phyloP scores from a whole-genome alignment of 2,888 invertebrate species.

The Entomobrya multifasciata region DNA sequence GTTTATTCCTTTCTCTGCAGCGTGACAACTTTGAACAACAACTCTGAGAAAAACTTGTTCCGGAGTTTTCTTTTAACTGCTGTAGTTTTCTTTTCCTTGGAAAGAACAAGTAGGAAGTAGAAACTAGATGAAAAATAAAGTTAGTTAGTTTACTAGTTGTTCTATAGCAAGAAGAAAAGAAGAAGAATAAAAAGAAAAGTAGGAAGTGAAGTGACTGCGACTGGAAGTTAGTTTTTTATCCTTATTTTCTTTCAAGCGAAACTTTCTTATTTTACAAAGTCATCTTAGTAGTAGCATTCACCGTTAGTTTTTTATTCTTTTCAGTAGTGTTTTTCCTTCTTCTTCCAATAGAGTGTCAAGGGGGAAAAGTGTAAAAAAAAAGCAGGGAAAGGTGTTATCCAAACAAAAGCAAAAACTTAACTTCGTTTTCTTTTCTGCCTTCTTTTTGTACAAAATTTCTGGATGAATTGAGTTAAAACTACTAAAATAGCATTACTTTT shows the following conservation, averaged over 20 bases:
- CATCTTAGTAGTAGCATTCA: too few species aligned
- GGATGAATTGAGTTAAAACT: slow-evolving; percentile 3
- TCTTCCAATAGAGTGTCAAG: not conserved
- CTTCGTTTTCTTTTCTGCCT: slow-evolving; percentile 8
- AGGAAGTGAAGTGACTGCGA: slow-evolving; percentile 24
- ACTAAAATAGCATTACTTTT: not conserved
- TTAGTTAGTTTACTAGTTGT: too few species aligned
- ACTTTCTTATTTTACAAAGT: too few species aligned
- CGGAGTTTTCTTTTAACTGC: slow-evolving; percentile 23
- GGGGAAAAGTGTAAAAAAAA: not conserved
- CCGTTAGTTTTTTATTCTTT: slow-evolving; percentile 18
- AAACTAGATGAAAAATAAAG: slow-evolving; percentile 37
- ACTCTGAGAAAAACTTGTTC: slow-evolving; percentile 6
- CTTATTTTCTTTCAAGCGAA: too few species aligned
- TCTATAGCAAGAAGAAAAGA: not conserved
- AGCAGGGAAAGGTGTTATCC: not conserved
- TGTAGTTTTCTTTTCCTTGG: slow-evolving; percentile 27
- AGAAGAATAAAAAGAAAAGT: slow-evolving; percentile 23
- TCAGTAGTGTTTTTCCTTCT: not conserved
- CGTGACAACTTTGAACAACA: slow-evolving; percentile 24
- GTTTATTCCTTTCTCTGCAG: not conserved
- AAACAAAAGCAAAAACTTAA: slow-evolving; percentile 16
- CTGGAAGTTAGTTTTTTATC: too few species aligned
- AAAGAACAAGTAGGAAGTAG: not conserved
- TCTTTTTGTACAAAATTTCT: not conserved